Evolutionary conservation across 2,113 vertebrate species (phyloP), one percentile per base, ranked within the genome.

Genomic region (Vanacampus margaritifer): DNA sequence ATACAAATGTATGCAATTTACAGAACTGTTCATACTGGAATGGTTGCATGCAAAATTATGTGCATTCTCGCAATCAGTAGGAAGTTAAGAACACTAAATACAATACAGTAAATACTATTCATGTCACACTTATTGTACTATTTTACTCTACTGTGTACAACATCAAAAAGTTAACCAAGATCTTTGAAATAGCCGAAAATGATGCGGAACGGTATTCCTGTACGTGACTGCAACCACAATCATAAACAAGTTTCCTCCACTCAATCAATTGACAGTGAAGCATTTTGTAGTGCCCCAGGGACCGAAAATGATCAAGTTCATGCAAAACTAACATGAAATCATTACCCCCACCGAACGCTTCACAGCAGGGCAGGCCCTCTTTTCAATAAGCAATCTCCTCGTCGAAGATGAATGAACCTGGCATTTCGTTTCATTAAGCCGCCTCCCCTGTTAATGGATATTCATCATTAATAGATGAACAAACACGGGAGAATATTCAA

Each of bases 381-480:
- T 86, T 75, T 77, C 76, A 73, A 65, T 82, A 90, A 83, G 74
- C 85, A 86, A 45, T 79, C 83, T 86, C 86, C 84, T 81, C 50
- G 59, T 80, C 82, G 83, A 82, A 80, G 77, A 76, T 86, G 82
- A 90, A 90, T 90, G 84, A 89, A 81, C 75, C 73, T 82, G 64
- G 59, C 70, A 74, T 70, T 86, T 84, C 37, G 68, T 78, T 84
- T 73, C 37, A 65, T 68, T 89, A 85, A 74, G 69, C 48, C 3
- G 21, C 48, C 21, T 64, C 78, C 69, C 63, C 73, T 60, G 41
- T 79, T 48, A 89, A 72, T 79, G 65, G 63, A 82, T 74, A 78
- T 83, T 86, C 68, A 73, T 81, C 58, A 82, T 79, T 75, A 75
- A 79, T 68, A 77, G 67, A 86, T 75, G 82, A 86, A 86, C 79